Percentiles rank a stretch among this genome's conserved stretches.
phyloP scores from a whole-genome alignment of 2,797 vertebrate genomes.

The Onychomys arenicola region DNA sequence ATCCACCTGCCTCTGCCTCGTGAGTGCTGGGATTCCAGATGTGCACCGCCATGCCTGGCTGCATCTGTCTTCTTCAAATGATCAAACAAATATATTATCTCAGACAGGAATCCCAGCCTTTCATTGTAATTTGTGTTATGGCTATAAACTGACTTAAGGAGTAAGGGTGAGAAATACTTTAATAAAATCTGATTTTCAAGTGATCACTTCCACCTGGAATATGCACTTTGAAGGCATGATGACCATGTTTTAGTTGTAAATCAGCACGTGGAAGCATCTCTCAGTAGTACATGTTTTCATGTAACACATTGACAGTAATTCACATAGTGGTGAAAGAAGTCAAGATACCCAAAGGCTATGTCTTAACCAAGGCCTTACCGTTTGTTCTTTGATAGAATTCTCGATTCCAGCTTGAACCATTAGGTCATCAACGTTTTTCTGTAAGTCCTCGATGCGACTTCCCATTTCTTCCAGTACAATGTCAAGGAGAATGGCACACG shows the following conservation, averaged over 20 bases:
- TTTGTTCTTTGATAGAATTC: slow-evolving; percentile 70
- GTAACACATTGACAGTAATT: not conserved
- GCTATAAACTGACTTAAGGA: not conserved
- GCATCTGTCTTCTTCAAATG: not conserved
- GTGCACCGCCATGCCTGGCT: too few relatives aligned
- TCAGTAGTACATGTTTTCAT: not conserved
- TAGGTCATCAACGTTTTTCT: slow-evolving; percentile 91
- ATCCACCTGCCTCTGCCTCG: too few relatives aligned
- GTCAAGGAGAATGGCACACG: slow-evolving; percentile 86
- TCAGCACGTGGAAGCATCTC: not conserved
- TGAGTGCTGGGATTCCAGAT: too few relatives aligned
- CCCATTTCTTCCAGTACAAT: slow-evolving; percentile 94
- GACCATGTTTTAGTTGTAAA: not conserved
- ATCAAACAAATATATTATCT: not conserved
- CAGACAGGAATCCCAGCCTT: not conserved
- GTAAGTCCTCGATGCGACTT: slow-evolving; percentile 90
- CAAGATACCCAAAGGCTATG: not conserved
- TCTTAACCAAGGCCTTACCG: slow-evolving; percentile 78
- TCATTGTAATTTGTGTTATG: not conserved
- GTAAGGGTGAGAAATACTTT: not conserved
- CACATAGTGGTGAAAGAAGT: not conserved
- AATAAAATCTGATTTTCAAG: not conserved
- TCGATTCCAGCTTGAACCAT: slow-evolving; percentile 93
- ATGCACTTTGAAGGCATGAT: slow-evolving; percentile 3
- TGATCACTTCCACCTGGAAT: slow-evolving; percentile 29